Base-by-base conservation (phyloP, 1,140 invertebrate species). In the Dendrolimus kikuchii region DNA sequence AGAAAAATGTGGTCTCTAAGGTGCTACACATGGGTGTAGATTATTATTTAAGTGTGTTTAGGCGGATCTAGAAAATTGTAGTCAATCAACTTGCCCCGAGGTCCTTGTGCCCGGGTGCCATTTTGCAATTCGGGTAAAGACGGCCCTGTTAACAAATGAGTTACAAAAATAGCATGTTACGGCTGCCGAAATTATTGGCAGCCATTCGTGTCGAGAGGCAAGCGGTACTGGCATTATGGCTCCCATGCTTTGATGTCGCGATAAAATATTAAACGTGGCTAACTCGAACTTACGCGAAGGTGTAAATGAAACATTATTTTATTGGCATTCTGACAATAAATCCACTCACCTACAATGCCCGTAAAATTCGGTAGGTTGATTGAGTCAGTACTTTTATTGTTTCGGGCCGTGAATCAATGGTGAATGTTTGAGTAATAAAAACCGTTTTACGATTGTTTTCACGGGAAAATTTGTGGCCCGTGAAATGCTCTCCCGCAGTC, bases 371-470 rank as follows among this genome's bases (percentile, higher is more conserved):
- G 74, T 68, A 72, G 74, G 75, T 83, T 82, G 80, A 86, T 83
- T 83, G 78, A 83, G 80, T 80, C 74, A 81, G 82, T 81, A 82
- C 81, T 86, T 86, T 86, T 86, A 86, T 83, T 86, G 76, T 83
- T 81, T 74, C 57, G 67, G 71, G 57, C 69, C 71, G 75, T 76
- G 80, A 86, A 86, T 83, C 82, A 83, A 82, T 83, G 80, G 82
- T 57, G 73, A 82, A 86, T 83, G 82, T 82, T 86, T 70, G 63
- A 77, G 80, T 77, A 78, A 78, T 86, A 86, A 86, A 74, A 79
- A 76, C 51, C 66, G 62, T 75, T 83, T 86, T 86, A 86, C 74
- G 79, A 82, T 81, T 82, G 77, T 80, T 82, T 82, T 80, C 82
- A 82, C 79, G 76, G 71, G 64, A 64, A 71, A 82, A 66, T 86